Evolutionary conservation across 1,140 invertebrate species (phyloP).

Genomic region (Brachionus plicatilis): DNA sequence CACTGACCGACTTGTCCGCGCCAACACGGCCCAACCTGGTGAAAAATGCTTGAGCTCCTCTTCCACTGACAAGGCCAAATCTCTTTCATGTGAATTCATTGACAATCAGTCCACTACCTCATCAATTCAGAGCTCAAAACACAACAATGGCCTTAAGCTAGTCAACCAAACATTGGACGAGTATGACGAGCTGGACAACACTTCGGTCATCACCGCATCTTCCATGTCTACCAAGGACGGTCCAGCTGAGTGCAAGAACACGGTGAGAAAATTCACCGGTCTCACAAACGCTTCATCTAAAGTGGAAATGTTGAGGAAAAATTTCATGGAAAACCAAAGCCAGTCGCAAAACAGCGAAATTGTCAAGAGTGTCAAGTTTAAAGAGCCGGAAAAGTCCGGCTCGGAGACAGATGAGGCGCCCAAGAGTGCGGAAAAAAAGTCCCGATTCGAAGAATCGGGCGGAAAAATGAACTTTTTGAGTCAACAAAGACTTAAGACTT

Average conservation of each 20-base stretch:
- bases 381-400: slow-evolving; percentile 20
- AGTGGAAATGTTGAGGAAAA: slow-evolving; percentile 26
- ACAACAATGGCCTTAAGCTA: not conserved
- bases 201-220: not conserved
- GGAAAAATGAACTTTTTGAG: not conserved
- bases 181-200: slow-evolving; percentile 2
- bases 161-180: not conserved
- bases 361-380: slow-evolving; percentile 39
- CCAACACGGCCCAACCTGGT: not conserved
- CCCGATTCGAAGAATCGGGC: not conserved
- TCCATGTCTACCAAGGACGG: not conserved
- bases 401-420: not conserved
- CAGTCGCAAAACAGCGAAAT: slow-evolving; percentile 1
- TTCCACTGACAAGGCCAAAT: not conserved
- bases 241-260: not conserved
- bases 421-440: not conserved
- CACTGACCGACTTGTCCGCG: not conserved
- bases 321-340: slow-evolving; percentile 12
- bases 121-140: not conserved
- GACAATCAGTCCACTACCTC: slow-evolving; percentile 20
- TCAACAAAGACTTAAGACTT: not conserved
- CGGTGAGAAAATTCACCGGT: not conserved
- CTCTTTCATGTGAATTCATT: slow-evolving; percentile 13
- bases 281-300: not conserved
- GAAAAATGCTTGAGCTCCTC: not conserved